Evolutionary conservation across 2,113 vertebrate genomes (phyloP).

Genomic region (Cnemophilus loriae): DNA sequence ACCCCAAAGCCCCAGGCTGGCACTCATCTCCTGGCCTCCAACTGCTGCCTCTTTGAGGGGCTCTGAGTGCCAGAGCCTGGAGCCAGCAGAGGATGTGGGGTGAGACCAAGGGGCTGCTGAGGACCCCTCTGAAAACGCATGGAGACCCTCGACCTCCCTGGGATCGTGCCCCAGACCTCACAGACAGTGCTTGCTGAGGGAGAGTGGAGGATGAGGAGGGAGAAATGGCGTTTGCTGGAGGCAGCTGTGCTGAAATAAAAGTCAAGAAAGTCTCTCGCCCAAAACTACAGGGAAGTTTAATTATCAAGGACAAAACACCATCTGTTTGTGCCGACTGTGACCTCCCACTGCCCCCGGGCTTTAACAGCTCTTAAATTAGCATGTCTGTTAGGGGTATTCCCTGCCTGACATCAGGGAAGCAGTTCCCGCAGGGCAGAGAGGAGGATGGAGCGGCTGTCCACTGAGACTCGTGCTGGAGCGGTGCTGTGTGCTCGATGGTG

Average conservation of each 20-base stretch:
- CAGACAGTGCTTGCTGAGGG: neutral
- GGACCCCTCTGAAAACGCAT: rapidly evolving
- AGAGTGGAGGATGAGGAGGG: neutral
- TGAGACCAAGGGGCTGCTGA: neutral
- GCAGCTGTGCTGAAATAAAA: conserved; percentile 1
- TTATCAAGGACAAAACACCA: conserved; percentile 55
- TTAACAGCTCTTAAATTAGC: conserved; percentile 24
- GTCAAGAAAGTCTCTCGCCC: neutral
- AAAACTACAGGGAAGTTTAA: conserved; percentile 26
- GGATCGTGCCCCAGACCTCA: neutral
- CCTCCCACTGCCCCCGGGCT: neutral
- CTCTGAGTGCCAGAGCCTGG: neutral
- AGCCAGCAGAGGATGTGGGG: rapidly evolving
- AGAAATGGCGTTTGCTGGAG: neutral
- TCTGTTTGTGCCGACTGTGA: conserved; percentile 36
- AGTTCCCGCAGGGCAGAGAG: rapidly evolving
- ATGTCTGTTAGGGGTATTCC: neutral
- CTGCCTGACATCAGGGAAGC: neutral
- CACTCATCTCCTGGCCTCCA: neutral
- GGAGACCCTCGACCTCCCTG: rapidly evolving
- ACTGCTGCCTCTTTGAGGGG: rapidly evolving
- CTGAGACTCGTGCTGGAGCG: rapidly evolving
- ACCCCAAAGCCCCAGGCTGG: neutral
- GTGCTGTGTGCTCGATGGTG: rapidly evolving
- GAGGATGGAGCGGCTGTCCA: neutral